phyloP scores from a whole-genome alignment of 2,113 vertebrate genomes.

The Ardeotis arabs region DNA sequence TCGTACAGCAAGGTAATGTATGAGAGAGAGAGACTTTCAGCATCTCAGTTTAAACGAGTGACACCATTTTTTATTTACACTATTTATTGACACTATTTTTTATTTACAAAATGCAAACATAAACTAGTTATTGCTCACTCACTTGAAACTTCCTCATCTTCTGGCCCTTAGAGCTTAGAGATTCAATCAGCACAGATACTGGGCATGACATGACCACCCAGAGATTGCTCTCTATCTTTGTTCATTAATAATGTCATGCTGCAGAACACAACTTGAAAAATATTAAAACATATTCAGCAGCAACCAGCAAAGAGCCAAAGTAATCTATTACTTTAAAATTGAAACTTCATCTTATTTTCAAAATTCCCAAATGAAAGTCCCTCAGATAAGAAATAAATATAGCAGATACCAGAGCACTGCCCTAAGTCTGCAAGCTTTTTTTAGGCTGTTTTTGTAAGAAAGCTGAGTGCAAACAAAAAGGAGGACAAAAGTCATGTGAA shows the following conservation, averaged over 20 bases:
- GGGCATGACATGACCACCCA: neutral
- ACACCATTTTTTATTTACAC: neutral
- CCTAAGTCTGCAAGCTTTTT: neutral
- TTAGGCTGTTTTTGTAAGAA: neutral
- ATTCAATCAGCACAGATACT: neutral
- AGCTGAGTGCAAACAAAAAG: no score
- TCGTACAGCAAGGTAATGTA: fast-evolving
- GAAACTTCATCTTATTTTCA: neutral
- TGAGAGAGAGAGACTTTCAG: neutral
- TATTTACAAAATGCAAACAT: neutral
- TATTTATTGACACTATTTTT: neutral
- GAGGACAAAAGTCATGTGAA: neutral
- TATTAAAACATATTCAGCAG: neutral
- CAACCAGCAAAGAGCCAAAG: neutral
- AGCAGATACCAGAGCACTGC: neutral
- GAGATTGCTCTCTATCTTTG: neutral
- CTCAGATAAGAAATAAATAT: neutral
- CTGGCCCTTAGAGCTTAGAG: neutral
- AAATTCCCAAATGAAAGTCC: neutral
- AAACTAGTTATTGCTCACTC: neutral
- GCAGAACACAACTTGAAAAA: neutral
- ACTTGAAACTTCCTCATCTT: neutral
- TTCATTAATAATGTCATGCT: neutral
- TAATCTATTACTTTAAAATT: neutral
- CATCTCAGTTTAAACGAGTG: neutral